Conservation (phyloP, 2,888 invertebrate genomes). For the Ceramica pisi region DNA sequence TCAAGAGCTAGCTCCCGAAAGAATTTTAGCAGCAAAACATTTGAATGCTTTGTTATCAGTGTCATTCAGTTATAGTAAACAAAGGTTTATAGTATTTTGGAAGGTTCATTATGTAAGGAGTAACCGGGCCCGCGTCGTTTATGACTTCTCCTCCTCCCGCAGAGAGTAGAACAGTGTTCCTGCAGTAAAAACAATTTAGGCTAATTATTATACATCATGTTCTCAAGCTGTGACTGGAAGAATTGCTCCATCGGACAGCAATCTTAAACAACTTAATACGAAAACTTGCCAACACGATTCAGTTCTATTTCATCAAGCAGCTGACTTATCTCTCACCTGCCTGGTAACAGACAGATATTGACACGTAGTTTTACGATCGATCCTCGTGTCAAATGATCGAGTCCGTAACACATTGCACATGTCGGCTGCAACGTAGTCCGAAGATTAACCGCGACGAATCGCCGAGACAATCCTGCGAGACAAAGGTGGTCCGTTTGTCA, state of each 20-base stretch:
- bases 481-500: conserved; percentile 86
- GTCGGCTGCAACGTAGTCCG: conserved; percentile 78
- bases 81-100: background rate
- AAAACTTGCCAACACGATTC: background rate
- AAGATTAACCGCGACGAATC: conserved; percentile 85
- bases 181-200: no score
- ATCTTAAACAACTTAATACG: background rate
- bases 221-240: no score
- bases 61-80: background rate
- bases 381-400: conserved; percentile 71
- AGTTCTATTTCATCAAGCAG: conserved; percentile 6
- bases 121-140: no score
- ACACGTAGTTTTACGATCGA: conserved; percentile 66
- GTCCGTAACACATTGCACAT: conserved; percentile 77
- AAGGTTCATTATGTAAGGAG: background rate
- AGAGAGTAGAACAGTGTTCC: no score
- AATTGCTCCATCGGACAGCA: background rate
- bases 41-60: background rate
- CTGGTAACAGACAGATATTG: conserved; percentile 52
- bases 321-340: conserved; percentile 30
- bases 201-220: no score
- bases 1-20: background rate
- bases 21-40: background rate
- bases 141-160: no score
- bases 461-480: conserved; percentile 85